phyloP scores from a whole-genome alignment of 37 sponge, comb jelly and placozoan species.

The Spongilla lacustris region DNA sequence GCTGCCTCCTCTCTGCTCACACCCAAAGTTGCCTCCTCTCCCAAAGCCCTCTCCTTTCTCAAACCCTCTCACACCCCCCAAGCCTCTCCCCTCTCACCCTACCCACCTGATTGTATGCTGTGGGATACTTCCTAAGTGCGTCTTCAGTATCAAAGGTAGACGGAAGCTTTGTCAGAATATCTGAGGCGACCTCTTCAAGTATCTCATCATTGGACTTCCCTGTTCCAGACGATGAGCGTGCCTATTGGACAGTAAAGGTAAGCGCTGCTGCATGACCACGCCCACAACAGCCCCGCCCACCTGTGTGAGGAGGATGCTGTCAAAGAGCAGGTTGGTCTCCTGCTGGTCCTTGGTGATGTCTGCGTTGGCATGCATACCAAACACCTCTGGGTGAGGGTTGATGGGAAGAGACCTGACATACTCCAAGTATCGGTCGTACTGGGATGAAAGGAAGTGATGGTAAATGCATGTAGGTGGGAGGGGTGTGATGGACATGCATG shows the following conservation, averaged over 20 bases:
- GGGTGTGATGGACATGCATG: no score
- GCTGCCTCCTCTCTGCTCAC: no score
- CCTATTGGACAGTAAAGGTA: slow-evolving; percentile 23
- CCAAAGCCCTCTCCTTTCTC: no score
- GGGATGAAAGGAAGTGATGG: background rate
- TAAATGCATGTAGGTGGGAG: no score
- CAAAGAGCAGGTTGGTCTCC: slow-evolving; percentile 93
- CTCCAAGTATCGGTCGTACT: slow-evolving; percentile 94
- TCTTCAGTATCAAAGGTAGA: slow-evolving; percentile 95
- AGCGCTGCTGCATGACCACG: background rate
- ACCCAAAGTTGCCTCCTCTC: no score
- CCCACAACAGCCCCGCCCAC: slow-evolving; percentile 21
- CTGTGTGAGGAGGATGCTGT: slow-evolving; percentile 97
- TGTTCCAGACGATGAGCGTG: slow-evolving; percentile 78
- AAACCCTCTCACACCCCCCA: no score
- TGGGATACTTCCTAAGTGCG: slow-evolving; percentile 95
- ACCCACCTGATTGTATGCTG: slow-evolving; percentile 91
- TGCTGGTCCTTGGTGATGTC: slow-evolving; percentile 99
- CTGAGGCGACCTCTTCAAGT: slow-evolving; percentile 90
- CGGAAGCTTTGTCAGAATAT: slow-evolving; percentile 95
- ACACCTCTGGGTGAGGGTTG: slow-evolving; percentile 95
- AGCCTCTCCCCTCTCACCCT: background rate
- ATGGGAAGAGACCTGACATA: slow-evolving; percentile 91
- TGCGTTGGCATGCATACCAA: slow-evolving; percentile 99
- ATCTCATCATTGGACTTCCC: slow-evolving; percentile 96